Percentiles rank a stretch among this genome's conserved stretches.
Conservation (phyloP, 2,113 vertebrate genomes). For the Hemibagrus wyckioides region DNA sequence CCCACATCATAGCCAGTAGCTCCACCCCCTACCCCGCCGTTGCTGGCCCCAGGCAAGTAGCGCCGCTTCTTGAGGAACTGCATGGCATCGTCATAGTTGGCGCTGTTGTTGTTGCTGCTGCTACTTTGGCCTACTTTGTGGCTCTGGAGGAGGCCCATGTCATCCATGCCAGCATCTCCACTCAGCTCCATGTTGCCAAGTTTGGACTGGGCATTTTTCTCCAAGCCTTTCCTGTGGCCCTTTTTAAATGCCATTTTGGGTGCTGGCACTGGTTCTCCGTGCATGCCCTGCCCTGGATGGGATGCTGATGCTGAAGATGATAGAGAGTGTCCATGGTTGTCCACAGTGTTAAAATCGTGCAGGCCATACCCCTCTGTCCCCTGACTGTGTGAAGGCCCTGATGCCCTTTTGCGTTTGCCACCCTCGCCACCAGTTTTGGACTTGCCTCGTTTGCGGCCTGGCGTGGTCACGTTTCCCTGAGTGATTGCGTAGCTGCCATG, state of each 20-base stretch:
- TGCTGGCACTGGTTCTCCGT: constrained; percentile 82
- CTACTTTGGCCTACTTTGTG: constrained; percentile 76
- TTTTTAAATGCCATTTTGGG: constrained; percentile 95
- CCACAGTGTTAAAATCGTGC: constrained; percentile 85
- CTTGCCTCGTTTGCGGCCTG: constrained; percentile 87
- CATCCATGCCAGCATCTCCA: constrained; percentile 72
- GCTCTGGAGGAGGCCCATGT: constrained; percentile 84
- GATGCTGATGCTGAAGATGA: constrained; percentile 77
- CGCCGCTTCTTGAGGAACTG: constrained; percentile 98
- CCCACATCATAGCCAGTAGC: constrained; percentile 82
- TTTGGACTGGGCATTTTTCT: constrained; percentile 83
- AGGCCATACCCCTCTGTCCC: constrained; percentile 75
- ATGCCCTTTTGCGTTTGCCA: constrained; percentile 84
- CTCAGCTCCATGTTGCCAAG: constrained; percentile 74
- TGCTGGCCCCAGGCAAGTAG: constrained; percentile 86
- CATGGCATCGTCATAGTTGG: constrained; percentile 97
- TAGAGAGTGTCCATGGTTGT: constrained; percentile 71
- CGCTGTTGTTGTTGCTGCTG: constrained; percentile 76
- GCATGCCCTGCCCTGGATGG: constrained; percentile 81
- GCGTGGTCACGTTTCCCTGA: constrained; percentile 90
- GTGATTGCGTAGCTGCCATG: constrained; percentile 82
- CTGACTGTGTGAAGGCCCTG: constrained; percentile 65
- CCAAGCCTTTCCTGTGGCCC: constrained; percentile 80
- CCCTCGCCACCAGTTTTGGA: constrained; percentile 82
- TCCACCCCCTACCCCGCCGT: constrained; percentile 38